Evolutionary conservation across 2,797 vertebrate genomes (phyloP).

Genomic region (Pipistrellus kuhlii): DNA sequence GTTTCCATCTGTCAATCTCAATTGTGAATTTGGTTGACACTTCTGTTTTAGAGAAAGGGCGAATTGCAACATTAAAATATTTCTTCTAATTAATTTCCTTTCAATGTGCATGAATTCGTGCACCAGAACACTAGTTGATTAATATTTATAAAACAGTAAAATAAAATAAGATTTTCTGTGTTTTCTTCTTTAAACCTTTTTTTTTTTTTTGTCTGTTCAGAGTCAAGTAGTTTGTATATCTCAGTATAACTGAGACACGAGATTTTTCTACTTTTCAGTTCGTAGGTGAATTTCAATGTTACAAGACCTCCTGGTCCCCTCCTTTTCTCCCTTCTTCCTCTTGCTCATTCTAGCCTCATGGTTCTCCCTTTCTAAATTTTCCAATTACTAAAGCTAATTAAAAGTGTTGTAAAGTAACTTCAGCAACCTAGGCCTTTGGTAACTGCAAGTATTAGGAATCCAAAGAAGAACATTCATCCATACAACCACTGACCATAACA

Average conservation of each 20-base stretch:
- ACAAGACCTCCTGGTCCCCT: not conserved
- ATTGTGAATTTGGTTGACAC: no score
- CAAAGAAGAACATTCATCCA: not conserved
- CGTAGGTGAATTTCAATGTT: conserved; percentile 14
- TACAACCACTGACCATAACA: not conserved
- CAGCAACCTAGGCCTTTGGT: not conserved
- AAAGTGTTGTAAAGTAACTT: conserved; percentile 29
- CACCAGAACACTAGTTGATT: not conserved
- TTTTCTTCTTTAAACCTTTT: conserved; percentile 29
- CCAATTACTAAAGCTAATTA: not conserved
- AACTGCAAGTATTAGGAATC: not conserved
- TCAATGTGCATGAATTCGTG: no score
- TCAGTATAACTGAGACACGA: not conserved
- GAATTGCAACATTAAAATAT: no score
- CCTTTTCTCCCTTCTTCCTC: not conserved
- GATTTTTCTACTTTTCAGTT: not conserved
- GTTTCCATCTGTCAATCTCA: no score
- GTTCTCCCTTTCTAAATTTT: not conserved
- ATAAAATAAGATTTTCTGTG: not conserved
- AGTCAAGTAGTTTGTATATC: not conserved
- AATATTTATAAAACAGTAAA: conserved; percentile 24
- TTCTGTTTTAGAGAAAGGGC: no score
- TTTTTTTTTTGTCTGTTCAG: not conserved
- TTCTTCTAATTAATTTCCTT: no score
- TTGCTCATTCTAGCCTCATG: not conserved